Base-by-base conservation (phyloP, 2,113 vertebrate species). In the Vidua macroura region DNA sequence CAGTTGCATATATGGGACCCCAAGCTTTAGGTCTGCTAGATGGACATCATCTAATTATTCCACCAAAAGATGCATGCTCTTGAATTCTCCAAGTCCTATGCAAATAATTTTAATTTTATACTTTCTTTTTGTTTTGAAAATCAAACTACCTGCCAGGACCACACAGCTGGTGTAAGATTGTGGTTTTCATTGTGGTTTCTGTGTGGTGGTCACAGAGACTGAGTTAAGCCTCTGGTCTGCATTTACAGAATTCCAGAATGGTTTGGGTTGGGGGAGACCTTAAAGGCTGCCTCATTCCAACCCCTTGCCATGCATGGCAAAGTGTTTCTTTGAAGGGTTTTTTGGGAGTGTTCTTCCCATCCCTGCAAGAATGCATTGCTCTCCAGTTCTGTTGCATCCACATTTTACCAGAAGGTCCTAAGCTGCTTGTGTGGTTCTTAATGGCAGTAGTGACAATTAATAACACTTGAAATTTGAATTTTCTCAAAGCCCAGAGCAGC, bases 111-210 rank as follows among this genome's bases (percentile, higher is more conserved):
- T 22, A 60, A 66, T 72, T 55, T 24, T 43, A 13, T 31, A 7
- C 30, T 52, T 81, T 37, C 35, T 82, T 55, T 39, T 18, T 82
- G 41, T 64, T 80, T 82, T 44, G 46, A 37, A 72, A 92, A 25
- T 22, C n/a, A 33, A 37, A 16, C 30, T 1, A 31, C 17, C 17
- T 60, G 5, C 46, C 31, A 15, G 35, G 51, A 6, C 41, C 9
- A 23, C 0, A 0, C 31, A n/a, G 80, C 46, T 16, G 31, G 37
- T 16, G 2, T 13, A 49, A 31, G 56, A 5, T 3, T 52, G 46
- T 2, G 1, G 35, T 78, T 87, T 35, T 59, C 33, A 1, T 20
- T 5, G 0, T 41, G 43, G 9, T 83, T 84, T 73, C 67, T 59
- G 51, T 49, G 7, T 24, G 12, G 30, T 55, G 5, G 43, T 52